Percentiles rank a stretch among this genome's conserved stretches.
These are phyloP conservation scores for Drosophila mojavensis DNA, from an alignment of 1,140 invertebrate genomes.

Conservation along the genomic window DNA sequence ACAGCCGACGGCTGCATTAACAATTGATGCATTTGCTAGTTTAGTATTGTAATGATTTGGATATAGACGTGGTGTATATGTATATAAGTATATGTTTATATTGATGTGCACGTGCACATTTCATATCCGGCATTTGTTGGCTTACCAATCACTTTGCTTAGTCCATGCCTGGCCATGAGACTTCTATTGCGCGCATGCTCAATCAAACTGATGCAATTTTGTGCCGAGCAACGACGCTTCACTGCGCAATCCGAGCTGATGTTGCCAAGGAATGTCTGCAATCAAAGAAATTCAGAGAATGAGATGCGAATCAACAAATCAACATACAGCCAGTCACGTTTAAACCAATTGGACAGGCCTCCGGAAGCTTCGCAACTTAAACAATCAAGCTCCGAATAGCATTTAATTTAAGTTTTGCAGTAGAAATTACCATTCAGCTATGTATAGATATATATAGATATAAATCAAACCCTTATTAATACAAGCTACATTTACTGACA, in stretches of 20 bases:
- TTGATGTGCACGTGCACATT: conserved; percentile 10
- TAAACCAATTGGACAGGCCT: conserved; percentile 2
- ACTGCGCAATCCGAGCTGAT: conserved; percentile 75
- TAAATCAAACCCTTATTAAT: no score
- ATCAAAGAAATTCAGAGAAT: conserved; percentile 36
- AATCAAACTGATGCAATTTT: conserved; percentile 82
- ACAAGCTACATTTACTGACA: not conserved
- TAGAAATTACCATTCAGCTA: not conserved
- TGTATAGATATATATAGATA: not conserved
- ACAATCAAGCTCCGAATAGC: no score
- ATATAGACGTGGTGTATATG: not conserved
- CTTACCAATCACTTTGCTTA: conserved; percentile 82
- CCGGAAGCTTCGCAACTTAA: conserved; percentile 3
- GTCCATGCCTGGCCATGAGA: conserved; percentile 73
- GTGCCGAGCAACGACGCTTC: conserved; percentile 80
- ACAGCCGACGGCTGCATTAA: conserved; percentile 46
- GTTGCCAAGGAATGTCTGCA: conserved; percentile 67
- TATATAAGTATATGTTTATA: not conserved
- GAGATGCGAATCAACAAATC: conserved; percentile 25
- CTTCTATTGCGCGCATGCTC: conserved; percentile 78
- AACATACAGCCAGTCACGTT: conserved; percentile 1
- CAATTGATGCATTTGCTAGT: conserved; percentile 28
- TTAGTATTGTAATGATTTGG: not conserved
- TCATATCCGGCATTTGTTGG: conserved; percentile 58
- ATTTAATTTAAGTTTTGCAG: no score